Evolutionary conservation across 2,888 invertebrate genomes (phyloP).

Genomic region (Pasiphila rectangulata): DNA sequence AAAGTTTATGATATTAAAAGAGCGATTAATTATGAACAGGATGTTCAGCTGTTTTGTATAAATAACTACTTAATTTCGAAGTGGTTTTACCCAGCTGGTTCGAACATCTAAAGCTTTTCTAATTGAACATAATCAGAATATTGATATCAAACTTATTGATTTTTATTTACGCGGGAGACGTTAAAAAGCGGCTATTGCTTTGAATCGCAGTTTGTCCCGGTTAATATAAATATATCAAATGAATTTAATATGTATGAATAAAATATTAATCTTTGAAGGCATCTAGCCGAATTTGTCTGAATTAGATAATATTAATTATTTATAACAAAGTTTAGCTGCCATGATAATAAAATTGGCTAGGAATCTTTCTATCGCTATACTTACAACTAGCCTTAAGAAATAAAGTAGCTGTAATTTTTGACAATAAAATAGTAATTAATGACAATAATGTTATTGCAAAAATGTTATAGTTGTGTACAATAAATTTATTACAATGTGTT

Average conservation of each 20-base stretch:
- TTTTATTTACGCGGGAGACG: neutral
- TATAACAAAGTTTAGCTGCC: constrained; percentile 5
- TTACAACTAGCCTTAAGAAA: constrained; percentile 5
- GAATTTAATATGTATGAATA: constrained; percentile 12
- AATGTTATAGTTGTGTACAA: constrained; percentile 8
- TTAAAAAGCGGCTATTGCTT: neutral
- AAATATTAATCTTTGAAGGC: constrained; percentile 6
- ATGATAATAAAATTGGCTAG: constrained; percentile 5
- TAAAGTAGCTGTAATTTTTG: constrained; percentile 20
- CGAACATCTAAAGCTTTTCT: no score
- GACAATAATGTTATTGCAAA: constrained; percentile 20
- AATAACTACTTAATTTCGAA: no score
- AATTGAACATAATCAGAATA: no score
- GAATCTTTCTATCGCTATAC: constrained; percentile 17
- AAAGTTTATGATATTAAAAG: no score
- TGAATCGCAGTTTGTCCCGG: neutral
- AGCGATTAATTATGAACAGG: no score
- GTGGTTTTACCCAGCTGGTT: no score
- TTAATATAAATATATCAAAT: constrained; percentile 7
- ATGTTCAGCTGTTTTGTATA: no score
- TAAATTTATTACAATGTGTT: constrained; percentile 13
- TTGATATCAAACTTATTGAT: neutral
- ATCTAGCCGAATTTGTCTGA: constrained; percentile 18
- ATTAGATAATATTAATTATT: constrained; percentile 12
- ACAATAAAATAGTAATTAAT: constrained; percentile 24